phyloP scores from a whole-genome alignment of 1,140 invertebrate genomes.

The Papilio dardanus region DNA sequence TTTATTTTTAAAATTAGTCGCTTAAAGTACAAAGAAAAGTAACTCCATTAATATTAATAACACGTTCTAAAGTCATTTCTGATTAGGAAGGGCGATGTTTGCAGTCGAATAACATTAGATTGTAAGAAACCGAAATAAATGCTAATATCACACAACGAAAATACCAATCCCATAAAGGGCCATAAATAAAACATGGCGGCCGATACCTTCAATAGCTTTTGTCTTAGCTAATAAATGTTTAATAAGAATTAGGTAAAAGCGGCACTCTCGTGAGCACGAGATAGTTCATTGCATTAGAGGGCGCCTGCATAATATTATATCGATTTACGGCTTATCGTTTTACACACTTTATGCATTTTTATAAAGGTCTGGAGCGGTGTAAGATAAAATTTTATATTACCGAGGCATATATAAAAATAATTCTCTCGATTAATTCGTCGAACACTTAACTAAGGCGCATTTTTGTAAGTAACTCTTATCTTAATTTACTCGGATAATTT shows the following conservation, averaged over 20 bases:
- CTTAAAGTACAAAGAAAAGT: not conserved
- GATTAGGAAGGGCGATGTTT: conserved; percentile 18
- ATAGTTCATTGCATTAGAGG: conserved; percentile 73
- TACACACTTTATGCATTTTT: conserved; percentile 14
- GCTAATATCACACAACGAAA: conserved; percentile 54
- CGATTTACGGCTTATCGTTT: conserved; percentile 49
- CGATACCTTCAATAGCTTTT: conserved; percentile 71
- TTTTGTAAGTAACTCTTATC: conserved; percentile 54
- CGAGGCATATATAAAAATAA: not conserved
- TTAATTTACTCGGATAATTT: conserved; percentile 66
- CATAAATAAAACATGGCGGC: conserved; percentile 77
- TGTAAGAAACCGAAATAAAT: conserved; percentile 33
- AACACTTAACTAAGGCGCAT: conserved; percentile 44
- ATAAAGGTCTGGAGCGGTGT: not conserved
- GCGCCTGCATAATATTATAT: conserved; percentile 74
- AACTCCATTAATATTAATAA: conserved; percentile 19
- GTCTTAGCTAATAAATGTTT: conserved; percentile 81
- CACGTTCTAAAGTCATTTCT: conserved; percentile 23
- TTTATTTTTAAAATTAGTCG: not conserved
- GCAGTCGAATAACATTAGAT: conserved; percentile 26
- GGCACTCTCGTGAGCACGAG: conserved; percentile 61
- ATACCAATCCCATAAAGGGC: conserved; percentile 73
- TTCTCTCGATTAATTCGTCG: conserved; percentile 43
- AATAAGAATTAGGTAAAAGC: conserved; percentile 80
- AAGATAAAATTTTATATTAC: conserved; percentile 5